A percentile compares a stretch with the other conserved stretches of the same genome.
These are phyloP conservation scores for Crocodylus rhombifer DNA, from an alignment of 2,797 vertebrate genomes.

Conservation along the genomic window DNA sequence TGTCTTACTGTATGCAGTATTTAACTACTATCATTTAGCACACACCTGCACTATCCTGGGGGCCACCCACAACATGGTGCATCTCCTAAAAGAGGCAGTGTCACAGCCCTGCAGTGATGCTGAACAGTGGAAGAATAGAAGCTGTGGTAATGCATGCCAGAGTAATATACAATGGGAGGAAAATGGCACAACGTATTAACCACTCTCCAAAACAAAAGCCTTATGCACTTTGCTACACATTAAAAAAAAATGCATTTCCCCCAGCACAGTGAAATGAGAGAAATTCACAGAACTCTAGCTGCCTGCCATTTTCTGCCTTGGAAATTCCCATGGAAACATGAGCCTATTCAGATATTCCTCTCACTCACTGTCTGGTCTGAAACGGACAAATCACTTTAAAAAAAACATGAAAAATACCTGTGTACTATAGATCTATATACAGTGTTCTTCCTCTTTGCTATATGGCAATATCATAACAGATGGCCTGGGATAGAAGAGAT, in stretches of 20 bases:
- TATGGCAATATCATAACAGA: background rate
- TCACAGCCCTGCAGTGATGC: background rate
- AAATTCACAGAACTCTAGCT: background rate
- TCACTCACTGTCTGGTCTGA: background rate
- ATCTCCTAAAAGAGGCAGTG: background rate
- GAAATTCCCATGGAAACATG: background rate
- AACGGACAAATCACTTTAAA: background rate
- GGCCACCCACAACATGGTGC: background rate
- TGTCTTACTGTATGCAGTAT: background rate
- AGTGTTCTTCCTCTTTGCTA: background rate
- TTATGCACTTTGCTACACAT: background rate
- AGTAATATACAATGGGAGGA: background rate
- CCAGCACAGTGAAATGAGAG: background rate
- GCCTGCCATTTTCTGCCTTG: background rate
- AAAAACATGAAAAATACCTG: background rate
- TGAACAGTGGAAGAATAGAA: background rate
- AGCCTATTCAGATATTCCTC: background rate
- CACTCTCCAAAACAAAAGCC: slow-evolving; percentile 20
- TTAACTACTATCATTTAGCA: background rate
- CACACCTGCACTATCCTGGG: background rate
- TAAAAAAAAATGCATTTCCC: background rate
- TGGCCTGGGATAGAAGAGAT: accelerated
- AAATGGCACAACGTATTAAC: background rate
- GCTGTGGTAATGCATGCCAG: background rate
- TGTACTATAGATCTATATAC: background rate